Evolutionary conservation across 2,888 invertebrate genomes (phyloP).

Genomic region (Epirrita christyi): DNA sequence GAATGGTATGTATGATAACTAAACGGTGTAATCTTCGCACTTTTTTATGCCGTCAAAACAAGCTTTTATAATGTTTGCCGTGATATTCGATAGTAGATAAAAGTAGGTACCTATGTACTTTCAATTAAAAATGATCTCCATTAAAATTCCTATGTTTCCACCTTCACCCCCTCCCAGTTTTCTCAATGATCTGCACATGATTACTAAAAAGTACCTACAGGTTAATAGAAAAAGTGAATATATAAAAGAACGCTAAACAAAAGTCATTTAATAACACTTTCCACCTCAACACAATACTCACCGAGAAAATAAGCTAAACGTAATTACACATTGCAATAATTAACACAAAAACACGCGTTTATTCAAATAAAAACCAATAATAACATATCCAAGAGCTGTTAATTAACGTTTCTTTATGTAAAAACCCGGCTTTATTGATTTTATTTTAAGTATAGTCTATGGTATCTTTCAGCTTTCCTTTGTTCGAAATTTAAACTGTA

Average conservation of each 20-base stretch:
- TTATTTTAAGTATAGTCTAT: conserved; percentile 43
- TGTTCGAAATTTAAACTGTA: conserved; percentile 62
- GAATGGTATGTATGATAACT: conserved; percentile 7
- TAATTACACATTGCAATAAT: conserved; percentile 50
- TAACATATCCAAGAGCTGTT: conserved; percentile 64
- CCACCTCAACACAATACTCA: conserved; percentile 35
- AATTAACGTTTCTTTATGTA: conserved; percentile 60
- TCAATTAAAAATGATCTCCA: no score
- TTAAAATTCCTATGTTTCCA: no score
- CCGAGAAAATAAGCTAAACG: conserved; percentile 48
- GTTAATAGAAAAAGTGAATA: neutral
- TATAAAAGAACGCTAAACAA: conserved; percentile 9
- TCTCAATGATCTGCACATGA: neutral
- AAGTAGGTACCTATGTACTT: no score
- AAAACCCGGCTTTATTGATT: conserved; percentile 59
- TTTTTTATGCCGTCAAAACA: conserved; percentile 6
- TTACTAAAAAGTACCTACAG: neutral
- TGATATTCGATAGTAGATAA: no score
- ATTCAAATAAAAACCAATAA: conserved; percentile 58
- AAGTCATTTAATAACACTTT: conserved; percentile 32
- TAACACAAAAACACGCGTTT: conserved; percentile 54
- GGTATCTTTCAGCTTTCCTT: conserved; percentile 57
- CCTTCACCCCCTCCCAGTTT: neutral
- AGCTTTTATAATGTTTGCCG: no score
- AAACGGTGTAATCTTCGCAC: conserved; percentile 18